A percentile compares a stretch with the other conserved stretches of the same genome.
phyloP scores from a whole-genome alignment of 2,113 vertebrate genomes.

The Indicator indicator region DNA sequence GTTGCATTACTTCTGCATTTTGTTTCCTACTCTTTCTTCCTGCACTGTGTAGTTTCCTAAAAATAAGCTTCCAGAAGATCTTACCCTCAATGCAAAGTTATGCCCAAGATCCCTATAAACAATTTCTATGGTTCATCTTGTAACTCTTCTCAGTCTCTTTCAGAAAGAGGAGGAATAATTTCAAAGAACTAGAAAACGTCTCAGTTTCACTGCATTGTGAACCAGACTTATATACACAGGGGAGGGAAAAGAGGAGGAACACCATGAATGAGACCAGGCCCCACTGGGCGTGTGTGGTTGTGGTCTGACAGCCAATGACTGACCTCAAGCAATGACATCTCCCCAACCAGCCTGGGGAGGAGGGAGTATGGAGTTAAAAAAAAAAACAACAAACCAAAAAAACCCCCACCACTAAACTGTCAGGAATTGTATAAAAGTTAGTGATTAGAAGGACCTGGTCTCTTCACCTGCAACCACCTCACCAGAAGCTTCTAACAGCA shows the following conservation, averaged over 20 bases:
- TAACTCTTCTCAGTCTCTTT: not conserved
- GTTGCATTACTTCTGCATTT: not conserved
- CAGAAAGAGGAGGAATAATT: not conserved
- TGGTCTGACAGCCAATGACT: conserved; percentile 54
- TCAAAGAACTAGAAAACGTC: not conserved
- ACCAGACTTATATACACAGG: not conserved
- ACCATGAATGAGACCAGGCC: not conserved
- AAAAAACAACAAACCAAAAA: not conserved
- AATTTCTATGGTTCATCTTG: not conserved
- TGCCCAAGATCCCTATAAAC: not conserved
- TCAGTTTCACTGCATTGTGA: not conserved
- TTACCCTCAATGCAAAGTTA: not conserved
- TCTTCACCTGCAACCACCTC: conserved; percentile 39
- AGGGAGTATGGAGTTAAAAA: not conserved
- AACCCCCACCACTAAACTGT: not conserved
- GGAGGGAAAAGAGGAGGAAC: not conserved
- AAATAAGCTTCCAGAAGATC: not conserved
- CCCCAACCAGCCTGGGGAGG: conserved; percentile 1
- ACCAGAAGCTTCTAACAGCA: not conserved
- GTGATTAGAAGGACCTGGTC: not conserved
- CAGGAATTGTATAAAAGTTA: conserved; percentile 70
- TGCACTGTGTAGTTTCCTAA: not conserved
- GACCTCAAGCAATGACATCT: conserved; percentile 1
- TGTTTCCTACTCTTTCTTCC: not conserved
- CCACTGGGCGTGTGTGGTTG: not conserved